These are phyloP conservation scores for Cyaniris semiargus DNA, from an alignment of 2,888 invertebrate genomes.

Conservation along the genomic window DNA sequence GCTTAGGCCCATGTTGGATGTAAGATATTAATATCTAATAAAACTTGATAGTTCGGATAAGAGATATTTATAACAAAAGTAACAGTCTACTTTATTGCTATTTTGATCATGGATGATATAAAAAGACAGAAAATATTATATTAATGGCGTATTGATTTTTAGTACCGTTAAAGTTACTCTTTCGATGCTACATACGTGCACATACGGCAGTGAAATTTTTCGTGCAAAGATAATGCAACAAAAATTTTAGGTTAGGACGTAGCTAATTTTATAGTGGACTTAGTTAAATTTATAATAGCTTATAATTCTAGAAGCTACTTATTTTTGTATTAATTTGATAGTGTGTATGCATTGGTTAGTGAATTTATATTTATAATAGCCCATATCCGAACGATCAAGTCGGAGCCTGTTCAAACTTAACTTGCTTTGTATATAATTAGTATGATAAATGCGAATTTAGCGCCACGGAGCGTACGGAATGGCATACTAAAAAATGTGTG, in stretches of 20 bases:
- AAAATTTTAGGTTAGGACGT: not conserved
- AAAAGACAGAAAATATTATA: too few species aligned
- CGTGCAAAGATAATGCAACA: not conserved
- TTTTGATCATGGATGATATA: too few species aligned
- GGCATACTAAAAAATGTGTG: not conserved
- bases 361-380: not conserved
- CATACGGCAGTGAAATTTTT: not conserved
- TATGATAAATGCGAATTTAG: not conserved
- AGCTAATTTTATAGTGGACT: not conserved
- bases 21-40: not conserved
- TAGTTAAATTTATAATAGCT: not conserved
- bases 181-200: not conserved
- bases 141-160: not conserved
- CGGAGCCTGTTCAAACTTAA: not conserved
- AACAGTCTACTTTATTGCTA: too few species aligned
- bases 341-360: not conserved
- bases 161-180: not conserved
- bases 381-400: constrained; percentile 23
- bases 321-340: not conserved
- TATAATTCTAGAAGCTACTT: not conserved
- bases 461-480: not conserved
- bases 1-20: not conserved
- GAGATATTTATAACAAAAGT: not conserved
- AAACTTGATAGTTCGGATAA: constrained; percentile 22
- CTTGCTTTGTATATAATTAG: constrained; percentile 17